phyloP scores from a whole-genome alignment of 2,888 invertebrate species.

The Caenorhabditis imperialis region DNA sequence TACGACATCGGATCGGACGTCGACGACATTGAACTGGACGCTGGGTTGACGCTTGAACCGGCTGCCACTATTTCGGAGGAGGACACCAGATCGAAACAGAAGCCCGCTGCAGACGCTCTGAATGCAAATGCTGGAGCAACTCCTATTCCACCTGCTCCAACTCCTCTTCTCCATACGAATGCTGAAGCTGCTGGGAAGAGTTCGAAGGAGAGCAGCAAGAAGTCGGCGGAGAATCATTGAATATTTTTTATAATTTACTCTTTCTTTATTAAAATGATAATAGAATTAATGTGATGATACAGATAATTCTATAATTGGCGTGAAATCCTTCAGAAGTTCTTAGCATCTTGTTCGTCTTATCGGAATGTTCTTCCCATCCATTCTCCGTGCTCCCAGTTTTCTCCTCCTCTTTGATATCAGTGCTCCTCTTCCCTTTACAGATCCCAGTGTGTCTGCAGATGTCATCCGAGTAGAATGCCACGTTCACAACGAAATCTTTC shows the following conservation, averaged over 20 bases:
- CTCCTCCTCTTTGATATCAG: too few species aligned
- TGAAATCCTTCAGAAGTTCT: too few species aligned
- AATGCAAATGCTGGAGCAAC: not conserved
- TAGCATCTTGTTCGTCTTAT: too few species aligned
- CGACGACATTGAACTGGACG: conserved; percentile 29
- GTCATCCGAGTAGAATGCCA: conserved; percentile 12
- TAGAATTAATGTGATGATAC: too few species aligned
- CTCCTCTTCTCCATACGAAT: not conserved
- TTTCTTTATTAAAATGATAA: not conserved
- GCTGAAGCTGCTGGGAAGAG: conserved; percentile 1
- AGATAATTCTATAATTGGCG: too few species aligned
- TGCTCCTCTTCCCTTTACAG: conserved; percentile 9
- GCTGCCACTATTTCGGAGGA: conserved; percentile 5
- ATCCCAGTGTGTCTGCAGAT: conserved; percentile 39
- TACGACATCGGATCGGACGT: conserved; percentile 31
- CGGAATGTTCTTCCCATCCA: too few species aligned
- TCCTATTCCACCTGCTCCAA: not conserved
- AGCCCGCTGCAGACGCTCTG: conserved; percentile 10
- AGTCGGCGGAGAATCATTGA: not conserved
- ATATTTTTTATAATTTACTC: not conserved
- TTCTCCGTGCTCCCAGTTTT: too few species aligned
- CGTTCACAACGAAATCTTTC: conserved; percentile 18
- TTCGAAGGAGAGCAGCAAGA: not conserved
- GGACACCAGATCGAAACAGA: conserved; percentile 1
- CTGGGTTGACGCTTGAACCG: conserved; percentile 3